phyloP scores from a whole-genome alignment of 2,113 vertebrate genomes.

The Otolemur garnettii region DNA sequence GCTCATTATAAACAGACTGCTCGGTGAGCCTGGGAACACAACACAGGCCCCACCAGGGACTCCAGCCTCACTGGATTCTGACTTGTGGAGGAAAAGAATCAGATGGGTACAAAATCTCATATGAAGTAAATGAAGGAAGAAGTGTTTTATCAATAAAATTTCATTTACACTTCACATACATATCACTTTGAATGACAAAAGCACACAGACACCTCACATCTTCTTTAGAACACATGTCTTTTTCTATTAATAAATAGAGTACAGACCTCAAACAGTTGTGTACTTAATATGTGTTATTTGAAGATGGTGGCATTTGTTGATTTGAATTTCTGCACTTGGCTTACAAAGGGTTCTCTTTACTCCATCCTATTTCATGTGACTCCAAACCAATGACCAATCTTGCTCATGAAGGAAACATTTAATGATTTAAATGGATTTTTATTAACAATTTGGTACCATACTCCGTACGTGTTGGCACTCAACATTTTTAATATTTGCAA shows the following conservation, averaged over 20 bases:
- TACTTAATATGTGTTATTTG: slow-evolving; percentile 83
- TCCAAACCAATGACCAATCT: slow-evolving; percentile 41
- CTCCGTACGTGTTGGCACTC: background rate
- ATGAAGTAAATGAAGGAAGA: slow-evolving; percentile 69
- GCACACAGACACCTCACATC: slow-evolving; percentile 76
- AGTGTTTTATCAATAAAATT: slow-evolving; percentile 84
- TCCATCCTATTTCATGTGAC: slow-evolving; percentile 70
- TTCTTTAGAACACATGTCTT: slow-evolving; percentile 78
- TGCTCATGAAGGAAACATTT: slow-evolving; percentile 68
- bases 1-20: slow-evolving; percentile 41
- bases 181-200: slow-evolving; percentile 79
- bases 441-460: slow-evolving; percentile 44
- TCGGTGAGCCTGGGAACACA: background rate
- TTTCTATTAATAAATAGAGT: slow-evolving; percentile 76
- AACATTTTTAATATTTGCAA: slow-evolving; percentile 19
- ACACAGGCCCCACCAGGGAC: background rate
- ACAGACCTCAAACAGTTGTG: slow-evolving; percentile 75
- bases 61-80: background rate
- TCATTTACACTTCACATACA: slow-evolving; percentile 77
- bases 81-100: slow-evolving; percentile 32
- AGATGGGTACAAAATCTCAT: slow-evolving; percentile 40
- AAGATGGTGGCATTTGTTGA: slow-evolving; percentile 85
- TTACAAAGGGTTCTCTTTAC: slow-evolving; percentile 79
- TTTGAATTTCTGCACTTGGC: slow-evolving; percentile 71
- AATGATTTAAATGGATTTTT: slow-evolving; percentile 66